Base-by-base conservation (phyloP, 1,140 invertebrate genomes). In the Parasteatoda tepidariorum region DNA sequence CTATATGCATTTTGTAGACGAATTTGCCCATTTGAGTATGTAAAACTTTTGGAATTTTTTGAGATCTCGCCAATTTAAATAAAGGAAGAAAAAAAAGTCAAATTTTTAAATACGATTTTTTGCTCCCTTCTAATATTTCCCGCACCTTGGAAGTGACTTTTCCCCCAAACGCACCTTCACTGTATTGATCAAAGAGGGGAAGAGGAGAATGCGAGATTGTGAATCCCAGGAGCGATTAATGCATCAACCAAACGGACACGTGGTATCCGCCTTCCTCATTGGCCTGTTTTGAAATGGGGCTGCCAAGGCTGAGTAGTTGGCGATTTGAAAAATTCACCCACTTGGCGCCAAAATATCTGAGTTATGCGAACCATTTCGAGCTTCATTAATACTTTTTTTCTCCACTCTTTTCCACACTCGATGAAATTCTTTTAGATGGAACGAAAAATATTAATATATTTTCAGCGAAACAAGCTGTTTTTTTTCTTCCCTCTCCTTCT, bases 141-240 rank as follows among this genome's bases (percentile, higher is more conserved):
- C 34, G 33, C 18, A 57, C 55, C 26, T 24, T 11, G 7, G 62
- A 73, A 22, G 31, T 38, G 73, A 75, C 73, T 57, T 75, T 75
- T 38, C 57, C 55, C 33, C 6, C 28, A 55, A 57, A 54, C 55
- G 68, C 55, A 74, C 71, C 71, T 74, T 74, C 31, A 61, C 71
- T 59, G 26, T 74, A 74, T 74, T 74, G 71, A 74, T 74, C 71
- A 59, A 7, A n/a, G 57, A 74, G 71, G 48, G 38, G 18, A 74
- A 55, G 28, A 26, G 30, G 18, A 38, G 55, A 57, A 33, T 30
- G 26, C 34, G 33, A 28, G 22, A 38, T 22, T 34, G 48, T 33
- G 38, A 26, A 74, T 74, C 55, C 71, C 71, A 74, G 71, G 71
- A 74, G 71, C 28, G 31, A 74, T 54, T 74, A 74, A 59, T 74